A percentile compares a stretch with the other conserved stretches of the same genome.
phyloP scores from a whole-genome alignment of 1,140 invertebrate genomes.

The Chironomus striatipennis region DNA sequence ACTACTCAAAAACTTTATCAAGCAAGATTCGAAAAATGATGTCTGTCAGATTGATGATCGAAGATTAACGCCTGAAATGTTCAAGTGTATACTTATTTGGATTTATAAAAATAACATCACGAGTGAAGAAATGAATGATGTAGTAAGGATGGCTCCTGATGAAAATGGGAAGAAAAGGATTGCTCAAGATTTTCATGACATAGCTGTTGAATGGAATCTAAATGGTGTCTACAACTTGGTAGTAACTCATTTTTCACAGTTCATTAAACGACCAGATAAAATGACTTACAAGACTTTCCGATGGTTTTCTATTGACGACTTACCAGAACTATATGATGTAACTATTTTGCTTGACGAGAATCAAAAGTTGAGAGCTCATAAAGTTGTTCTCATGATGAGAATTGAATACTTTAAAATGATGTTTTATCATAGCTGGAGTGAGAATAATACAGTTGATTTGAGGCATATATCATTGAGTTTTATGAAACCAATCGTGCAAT shows the following conservation, averaged over 20 bases:
- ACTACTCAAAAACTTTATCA: conserved; percentile 32
- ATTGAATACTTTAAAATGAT: conserved; percentile 65
- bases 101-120: conserved; percentile 37
- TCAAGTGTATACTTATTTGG: conserved; percentile 32
- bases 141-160: neutral
- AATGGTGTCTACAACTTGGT: neutral
- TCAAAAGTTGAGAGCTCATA: conserved; percentile 51
- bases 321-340: conserved; percentile 51
- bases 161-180: neutral
- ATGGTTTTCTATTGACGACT: conserved; percentile 33
- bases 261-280: conserved; percentile 25
- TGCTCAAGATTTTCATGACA: neutral
- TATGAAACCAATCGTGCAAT: conserved; percentile 51
- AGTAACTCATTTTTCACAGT: neutral
- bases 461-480: conserved; percentile 35
- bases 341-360: conserved; percentile 45
- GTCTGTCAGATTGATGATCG: conserved; percentile 29
- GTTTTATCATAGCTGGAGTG: conserved; percentile 56
- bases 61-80: conserved; percentile 37
- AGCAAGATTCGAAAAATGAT: conserved; percentile 33
- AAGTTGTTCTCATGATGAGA: conserved; percentile 57
- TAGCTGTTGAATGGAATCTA: neutral
- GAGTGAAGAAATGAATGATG: neutral
- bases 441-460: conserved; percentile 41
- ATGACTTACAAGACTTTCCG: conserved; percentile 24